These are phyloP conservation scores for Mesocentrotus franciscanus DNA, from an alignment of 53 echinoderm and acorn worm species.

Conservation along the genomic window DNA sequence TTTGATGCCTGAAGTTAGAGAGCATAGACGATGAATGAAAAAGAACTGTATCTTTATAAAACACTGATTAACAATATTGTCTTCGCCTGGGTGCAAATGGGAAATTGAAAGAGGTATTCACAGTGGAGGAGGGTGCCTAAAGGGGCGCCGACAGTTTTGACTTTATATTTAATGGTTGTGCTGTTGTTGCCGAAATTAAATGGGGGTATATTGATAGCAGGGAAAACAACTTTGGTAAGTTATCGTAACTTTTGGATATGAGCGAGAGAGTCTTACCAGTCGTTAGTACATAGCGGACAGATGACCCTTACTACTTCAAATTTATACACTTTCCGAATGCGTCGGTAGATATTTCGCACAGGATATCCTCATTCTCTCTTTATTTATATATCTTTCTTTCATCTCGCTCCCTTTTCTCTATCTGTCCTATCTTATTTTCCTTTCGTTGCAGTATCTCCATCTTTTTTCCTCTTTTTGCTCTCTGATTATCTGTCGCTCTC, in stretches of 20 bases:
- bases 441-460: too few relatives aligned
- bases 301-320: too few relatives aligned
- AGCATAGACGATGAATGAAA: not conserved
- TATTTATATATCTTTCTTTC: too few relatives aligned
- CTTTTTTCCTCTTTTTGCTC: too few relatives aligned
- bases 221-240: conserved; percentile 28
- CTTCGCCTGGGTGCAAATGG: conserved; percentile 40
- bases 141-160: not conserved
- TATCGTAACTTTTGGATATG: not conserved
- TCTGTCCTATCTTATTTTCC: too few relatives aligned
- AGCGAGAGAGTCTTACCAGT: not conserved
- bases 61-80: not conserved
- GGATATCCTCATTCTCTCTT: too few relatives aligned
- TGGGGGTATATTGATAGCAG: not conserved
- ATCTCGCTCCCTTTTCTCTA: too few relatives aligned
- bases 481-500: too few relatives aligned
- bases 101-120: not conserved
- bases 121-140: not conserved
- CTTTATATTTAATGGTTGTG: conserved; percentile 1
- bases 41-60: not conserved
- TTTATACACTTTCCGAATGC: too few relatives aligned
- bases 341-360: too few relatives aligned
- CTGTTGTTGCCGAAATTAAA: not conserved
- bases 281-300: not conserved
- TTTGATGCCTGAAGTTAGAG: conserved; percentile 29